phyloP scores from a whole-genome alignment of 2,113 vertebrate species.

The Enhydra lutris region DNA sequence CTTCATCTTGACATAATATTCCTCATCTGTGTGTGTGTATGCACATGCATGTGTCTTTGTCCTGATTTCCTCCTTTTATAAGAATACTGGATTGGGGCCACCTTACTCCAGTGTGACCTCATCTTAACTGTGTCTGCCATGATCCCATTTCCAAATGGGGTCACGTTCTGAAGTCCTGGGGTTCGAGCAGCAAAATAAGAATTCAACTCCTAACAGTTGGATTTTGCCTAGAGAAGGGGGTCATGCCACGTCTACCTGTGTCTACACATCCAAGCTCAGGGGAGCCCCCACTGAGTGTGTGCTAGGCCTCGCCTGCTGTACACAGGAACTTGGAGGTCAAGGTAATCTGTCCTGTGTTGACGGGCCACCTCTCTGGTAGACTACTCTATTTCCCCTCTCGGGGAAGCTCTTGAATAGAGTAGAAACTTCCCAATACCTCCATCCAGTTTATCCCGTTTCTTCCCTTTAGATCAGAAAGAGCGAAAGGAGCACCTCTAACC shows the following conservation, averaged over 20 bases:
- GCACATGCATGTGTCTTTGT: too few species aligned
- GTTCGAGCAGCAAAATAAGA: not conserved
- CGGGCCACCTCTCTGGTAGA: too few species aligned
- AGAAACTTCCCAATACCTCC: not conserved
- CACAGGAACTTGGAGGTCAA: not conserved
- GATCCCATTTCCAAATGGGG: not conserved
- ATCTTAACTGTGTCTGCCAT: not conserved
- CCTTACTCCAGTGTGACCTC: not conserved
- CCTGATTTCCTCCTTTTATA: not conserved
- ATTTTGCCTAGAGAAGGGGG: not conserved
- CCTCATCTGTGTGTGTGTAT: accelerated
- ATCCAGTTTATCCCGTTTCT: not conserved
- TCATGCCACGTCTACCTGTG: not conserved
- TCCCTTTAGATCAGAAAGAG: not conserved
- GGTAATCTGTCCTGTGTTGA: not conserved
- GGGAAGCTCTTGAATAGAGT: not conserved
- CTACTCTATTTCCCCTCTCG: not conserved
- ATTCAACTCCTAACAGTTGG: not conserved
- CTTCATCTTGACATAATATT: accelerated
- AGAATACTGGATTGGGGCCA: not conserved
- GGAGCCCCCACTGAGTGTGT: not conserved
- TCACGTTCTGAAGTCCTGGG: not conserved
- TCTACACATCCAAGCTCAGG: not conserved
- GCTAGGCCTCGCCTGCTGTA: not conserved
- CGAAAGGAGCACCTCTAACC: not conserved